Evolutionary conservation across 2,888 invertebrate species (phyloP), one percentile per base, ranked within the genome.

Genomic region (Oconnorella tubifera): DNA sequence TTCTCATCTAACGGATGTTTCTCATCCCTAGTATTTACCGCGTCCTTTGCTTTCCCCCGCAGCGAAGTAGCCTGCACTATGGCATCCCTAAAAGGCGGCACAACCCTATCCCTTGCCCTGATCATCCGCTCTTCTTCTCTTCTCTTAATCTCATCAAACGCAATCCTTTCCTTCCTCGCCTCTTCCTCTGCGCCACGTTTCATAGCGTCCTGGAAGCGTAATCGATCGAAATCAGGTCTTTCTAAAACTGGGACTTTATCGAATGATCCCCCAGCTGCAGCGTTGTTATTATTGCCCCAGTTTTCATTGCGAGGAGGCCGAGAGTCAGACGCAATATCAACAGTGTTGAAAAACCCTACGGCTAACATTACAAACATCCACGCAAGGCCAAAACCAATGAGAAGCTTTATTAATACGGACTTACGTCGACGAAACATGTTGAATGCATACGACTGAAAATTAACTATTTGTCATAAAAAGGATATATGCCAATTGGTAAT

Each of bases 121-220:
- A 57, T 40, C 10, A 31, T 14, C 1, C 55, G 29, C 57, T 66
- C 62, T 19, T 49, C 60, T 29, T 60, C 67, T 25, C 50, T 27
- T 2, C 40, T 27, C 50, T 32, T 27, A 33, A 27, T 61, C 28
- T 66, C 58, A n/a, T 23, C 2, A 10, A 49, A 60, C 25, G 28
- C 53, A 23, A 29, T 23, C 19, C 31, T 23, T n/a, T 58, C 31
- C 31, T 57, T 60, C 56, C 63, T 68, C 10, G 51, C 62, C 25
- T 63, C 65, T 40, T 67, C 64, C 40, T 72, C 70, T 6, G 66
- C 69, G 27, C 66, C 64, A 50, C 59, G 62, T 56, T 68, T 62
- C 69, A 69, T 70, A 4, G 62, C 62, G 31, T 62, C 58, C 32
- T 50, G 48, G 31, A 66, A 64, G 27, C 64, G 59, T 53, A 68